These are phyloP conservation scores for Capreolus pygargus DNA, from an alignment of 2,113 vertebrate species.

Conservation along the genomic window DNA sequence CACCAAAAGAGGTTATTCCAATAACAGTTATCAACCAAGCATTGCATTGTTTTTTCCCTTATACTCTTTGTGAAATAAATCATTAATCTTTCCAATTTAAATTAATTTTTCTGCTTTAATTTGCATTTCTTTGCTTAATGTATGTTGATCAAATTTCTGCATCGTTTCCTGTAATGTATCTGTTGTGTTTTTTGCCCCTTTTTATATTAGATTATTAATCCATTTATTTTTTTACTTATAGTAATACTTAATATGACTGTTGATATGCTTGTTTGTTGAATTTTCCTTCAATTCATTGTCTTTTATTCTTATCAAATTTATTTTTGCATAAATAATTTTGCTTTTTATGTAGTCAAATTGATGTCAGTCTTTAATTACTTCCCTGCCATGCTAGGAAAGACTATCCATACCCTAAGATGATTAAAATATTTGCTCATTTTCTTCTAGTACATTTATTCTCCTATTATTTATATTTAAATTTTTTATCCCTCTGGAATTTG, in stretches of 20 bases:
- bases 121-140: constrained; percentile 1
- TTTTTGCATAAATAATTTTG: neutral
- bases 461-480: neutral
- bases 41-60: neutral
- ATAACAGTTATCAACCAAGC: neutral
- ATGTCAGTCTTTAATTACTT: neutral
- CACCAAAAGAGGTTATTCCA: neutral
- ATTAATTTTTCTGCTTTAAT: neutral
- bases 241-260: neutral
- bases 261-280: neutral
- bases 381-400: neutral
- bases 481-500: neutral
- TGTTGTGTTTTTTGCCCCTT: neutral
- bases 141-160: neutral
- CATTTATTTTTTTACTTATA: neutral
- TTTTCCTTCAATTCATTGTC: neutral
- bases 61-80: neutral
- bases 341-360: neutral
- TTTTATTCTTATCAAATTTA: neutral
- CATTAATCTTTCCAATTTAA: neutral
- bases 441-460: neutral
- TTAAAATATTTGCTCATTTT: constrained; percentile 1
- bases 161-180: neutral
- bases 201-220: neutral
- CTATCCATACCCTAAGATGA: neutral